phyloP scores from a whole-genome alignment of 2,888 invertebrate genomes.

The Epirrhoe tristata region DNA sequence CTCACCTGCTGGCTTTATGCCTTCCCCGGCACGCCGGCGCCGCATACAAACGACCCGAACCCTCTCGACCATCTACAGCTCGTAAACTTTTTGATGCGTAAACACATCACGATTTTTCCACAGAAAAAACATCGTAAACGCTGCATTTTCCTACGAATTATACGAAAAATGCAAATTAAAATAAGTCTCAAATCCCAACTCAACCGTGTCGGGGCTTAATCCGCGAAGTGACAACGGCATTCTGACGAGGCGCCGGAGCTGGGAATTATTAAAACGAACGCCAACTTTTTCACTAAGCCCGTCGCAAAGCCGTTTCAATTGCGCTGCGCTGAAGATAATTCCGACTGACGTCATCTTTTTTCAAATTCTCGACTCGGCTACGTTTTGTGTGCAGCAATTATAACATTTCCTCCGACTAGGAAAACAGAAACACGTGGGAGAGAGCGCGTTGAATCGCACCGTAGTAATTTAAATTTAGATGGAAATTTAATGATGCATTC shows the following conservation, averaged over 20 bases:
- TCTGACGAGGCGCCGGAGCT: constrained; percentile 85
- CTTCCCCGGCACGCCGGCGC: constrained; percentile 72
- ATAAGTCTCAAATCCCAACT: constrained; percentile 84
- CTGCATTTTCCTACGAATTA: constrained; percentile 68
- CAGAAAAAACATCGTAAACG: constrained; percentile 55
- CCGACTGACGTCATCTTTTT: constrained; percentile 85
- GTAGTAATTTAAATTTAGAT: constrained; percentile 85
- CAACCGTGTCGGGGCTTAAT: constrained; percentile 85
- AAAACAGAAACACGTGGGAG: constrained; percentile 84
- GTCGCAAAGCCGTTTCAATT: constrained; percentile 86
- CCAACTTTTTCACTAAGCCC: constrained; percentile 85
- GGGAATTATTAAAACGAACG: constrained; percentile 86
- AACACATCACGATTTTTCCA: constrained; percentile 57
- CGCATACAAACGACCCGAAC: constrained; percentile 77
- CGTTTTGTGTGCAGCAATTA: constrained; percentile 84
- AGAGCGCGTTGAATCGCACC: constrained; percentile 78
- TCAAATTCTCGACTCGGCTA: constrained; percentile 81
- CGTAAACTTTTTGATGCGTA: constrained; percentile 67
- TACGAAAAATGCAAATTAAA: constrained; percentile 83
- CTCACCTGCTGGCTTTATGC: constrained; percentile 80
- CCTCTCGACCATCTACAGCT: constrained; percentile 64
- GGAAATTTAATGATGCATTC: constrained; percentile 86
- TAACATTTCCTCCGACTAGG: constrained; percentile 84
- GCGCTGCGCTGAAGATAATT: constrained; percentile 86
- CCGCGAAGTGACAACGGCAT: constrained; percentile 86